Evolutionary conservation across 2,888 invertebrate species (phyloP).

Genomic region (Andrena minutula): DNA sequence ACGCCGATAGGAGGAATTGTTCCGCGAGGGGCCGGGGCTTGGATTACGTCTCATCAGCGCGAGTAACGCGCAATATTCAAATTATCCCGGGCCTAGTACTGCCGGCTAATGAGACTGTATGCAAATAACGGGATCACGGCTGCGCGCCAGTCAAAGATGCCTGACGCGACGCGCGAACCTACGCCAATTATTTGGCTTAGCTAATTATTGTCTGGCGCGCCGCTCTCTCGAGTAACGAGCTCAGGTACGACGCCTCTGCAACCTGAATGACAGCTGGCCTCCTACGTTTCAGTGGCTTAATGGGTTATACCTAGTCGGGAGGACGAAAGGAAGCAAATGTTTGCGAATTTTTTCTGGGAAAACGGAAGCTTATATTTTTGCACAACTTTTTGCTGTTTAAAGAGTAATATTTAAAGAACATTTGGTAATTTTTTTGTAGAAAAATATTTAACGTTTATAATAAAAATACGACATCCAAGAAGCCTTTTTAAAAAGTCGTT

Average conservation of each 20-base stretch:
- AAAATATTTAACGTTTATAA: no score
- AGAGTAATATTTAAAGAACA: no score
- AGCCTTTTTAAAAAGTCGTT: no score
- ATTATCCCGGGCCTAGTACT: slow-evolving; percentile 75
- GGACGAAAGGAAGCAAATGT: no score
- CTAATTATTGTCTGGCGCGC: slow-evolving; percentile 62
- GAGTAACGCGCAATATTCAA: slow-evolving; percentile 82
- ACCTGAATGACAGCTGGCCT: no score
- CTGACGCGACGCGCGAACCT: slow-evolving; percentile 28
- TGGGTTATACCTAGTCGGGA: no score
- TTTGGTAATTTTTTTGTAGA: no score
- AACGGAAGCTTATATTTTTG: no score
- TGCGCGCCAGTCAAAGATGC: slow-evolving; percentile 23
- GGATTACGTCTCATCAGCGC: slow-evolving; percentile 81
- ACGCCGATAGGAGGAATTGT: slow-evolving; percentile 58
- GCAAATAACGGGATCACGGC: slow-evolving; percentile 76
- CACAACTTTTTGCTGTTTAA: no score
- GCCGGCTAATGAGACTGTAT: slow-evolving; percentile 81
- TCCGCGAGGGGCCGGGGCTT: slow-evolving; percentile 66
- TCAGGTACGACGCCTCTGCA: neutral
- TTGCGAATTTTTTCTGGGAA: no score
- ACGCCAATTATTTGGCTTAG: slow-evolving; percentile 66
- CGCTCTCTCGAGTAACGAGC: slow-evolving; percentile 6
- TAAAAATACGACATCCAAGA: no score
- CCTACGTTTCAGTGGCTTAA: no score